phyloP scores from a whole-genome alignment of 2,888 invertebrate species.

The Himalopsyche kuldschensis region DNA sequence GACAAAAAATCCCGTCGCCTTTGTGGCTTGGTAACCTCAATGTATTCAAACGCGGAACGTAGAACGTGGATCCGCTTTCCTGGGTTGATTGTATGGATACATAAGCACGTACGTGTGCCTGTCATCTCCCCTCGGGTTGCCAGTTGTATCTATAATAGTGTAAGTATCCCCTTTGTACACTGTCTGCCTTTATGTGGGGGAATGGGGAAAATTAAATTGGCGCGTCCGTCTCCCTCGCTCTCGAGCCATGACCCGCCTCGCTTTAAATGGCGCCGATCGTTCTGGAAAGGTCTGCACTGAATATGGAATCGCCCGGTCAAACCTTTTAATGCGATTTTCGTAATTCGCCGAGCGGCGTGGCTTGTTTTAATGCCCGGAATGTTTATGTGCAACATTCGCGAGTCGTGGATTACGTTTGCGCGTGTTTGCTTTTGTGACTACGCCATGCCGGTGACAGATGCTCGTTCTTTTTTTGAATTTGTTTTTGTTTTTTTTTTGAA shows the following conservation, averaged over 20 bases:
- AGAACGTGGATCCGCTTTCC: background rate
- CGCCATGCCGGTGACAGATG: no score
- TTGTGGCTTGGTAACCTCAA: constrained; percentile 14
- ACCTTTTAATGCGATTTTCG: constrained; percentile 33
- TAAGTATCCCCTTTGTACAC: constrained; percentile 24
- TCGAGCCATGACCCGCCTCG: constrained; percentile 34
- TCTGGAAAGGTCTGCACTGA: constrained; percentile 41
- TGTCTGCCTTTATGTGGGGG: constrained; percentile 24
- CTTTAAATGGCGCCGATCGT: constrained; percentile 40
- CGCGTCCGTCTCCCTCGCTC: constrained; percentile 40
- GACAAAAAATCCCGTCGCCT: background rate
- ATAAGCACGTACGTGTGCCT: background rate
- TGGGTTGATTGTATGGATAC: background rate
- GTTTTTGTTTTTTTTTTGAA: no score
- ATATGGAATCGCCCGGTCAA: constrained; percentile 37
- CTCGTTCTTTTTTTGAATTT: no score
- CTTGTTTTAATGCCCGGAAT: constrained; percentile 17
- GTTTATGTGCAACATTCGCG: constrained; percentile 39
- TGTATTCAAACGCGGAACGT: constrained; percentile 11
- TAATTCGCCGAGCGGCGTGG: constrained; percentile 16
- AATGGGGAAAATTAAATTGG: constrained; percentile 46
- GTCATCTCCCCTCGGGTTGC: background rate
- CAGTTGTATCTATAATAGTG: background rate
- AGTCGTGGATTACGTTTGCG: constrained; percentile 8
- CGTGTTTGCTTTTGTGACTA: no score